phyloP scores from a whole-genome alignment of 2,797 vertebrate species.

The Phoebastria nigripes region DNA sequence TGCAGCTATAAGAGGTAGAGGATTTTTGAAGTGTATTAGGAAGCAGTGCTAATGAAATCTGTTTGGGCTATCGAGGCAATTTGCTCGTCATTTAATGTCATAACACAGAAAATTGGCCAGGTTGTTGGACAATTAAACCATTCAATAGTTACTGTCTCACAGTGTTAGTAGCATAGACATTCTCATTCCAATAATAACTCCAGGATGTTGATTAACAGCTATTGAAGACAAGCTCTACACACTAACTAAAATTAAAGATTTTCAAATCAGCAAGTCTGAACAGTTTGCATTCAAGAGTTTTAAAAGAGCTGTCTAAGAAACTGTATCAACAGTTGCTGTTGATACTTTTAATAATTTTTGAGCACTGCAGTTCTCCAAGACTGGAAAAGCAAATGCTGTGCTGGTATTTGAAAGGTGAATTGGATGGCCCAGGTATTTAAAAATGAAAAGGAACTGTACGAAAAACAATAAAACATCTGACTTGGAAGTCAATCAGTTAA shows the following conservation, averaged over 20 bases:
- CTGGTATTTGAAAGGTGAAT: neutral
- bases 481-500: neutral
- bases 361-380: neutral
- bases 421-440: neutral
- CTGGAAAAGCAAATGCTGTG: neutral
- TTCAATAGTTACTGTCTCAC: neutral
- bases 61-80: neutral
- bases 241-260: constrained; percentile 1
- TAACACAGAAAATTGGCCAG: neutral
- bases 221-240: neutral
- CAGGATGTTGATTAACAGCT: constrained; percentile 1
- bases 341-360: neutral
- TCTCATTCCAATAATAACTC: neutral
- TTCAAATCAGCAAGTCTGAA: neutral
- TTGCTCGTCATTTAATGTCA: neutral
- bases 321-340: neutral
- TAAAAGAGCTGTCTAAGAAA: neutral
- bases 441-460: neutral
- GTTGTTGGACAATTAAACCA: neutral
- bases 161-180: neutral
- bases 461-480: neutral
- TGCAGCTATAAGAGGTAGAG: neutral
- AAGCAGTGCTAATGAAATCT: neutral
- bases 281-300: neutral
- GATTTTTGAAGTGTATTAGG: neutral